These are phyloP conservation scores for Drosophila insularis DNA, from an alignment of 1,140 invertebrate genomes.

Conservation along the genomic window DNA sequence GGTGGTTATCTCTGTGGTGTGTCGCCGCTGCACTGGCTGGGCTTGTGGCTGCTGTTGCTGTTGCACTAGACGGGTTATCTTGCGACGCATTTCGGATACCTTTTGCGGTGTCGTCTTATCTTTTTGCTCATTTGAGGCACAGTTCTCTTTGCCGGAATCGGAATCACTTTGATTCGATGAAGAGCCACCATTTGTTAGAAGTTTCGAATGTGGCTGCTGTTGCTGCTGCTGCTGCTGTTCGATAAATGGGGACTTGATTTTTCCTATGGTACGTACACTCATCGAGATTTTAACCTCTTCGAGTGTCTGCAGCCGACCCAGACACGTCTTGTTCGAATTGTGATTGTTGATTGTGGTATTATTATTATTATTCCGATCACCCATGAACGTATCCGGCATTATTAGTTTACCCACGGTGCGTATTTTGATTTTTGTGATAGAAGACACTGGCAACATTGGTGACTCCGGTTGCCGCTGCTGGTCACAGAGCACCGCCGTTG, in stretches of 20 bases:
- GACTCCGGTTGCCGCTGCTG: background rate
- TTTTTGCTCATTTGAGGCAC: conserved; percentile 57
- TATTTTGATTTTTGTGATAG: conserved; percentile 41
- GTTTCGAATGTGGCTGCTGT: conserved; percentile 19
- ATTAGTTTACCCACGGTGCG: conserved; percentile 71
- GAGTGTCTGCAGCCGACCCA: conserved; percentile 45
- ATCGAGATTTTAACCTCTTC: conserved; percentile 47
- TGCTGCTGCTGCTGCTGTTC: conserved; percentile 60
- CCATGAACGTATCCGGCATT: conserved; percentile 64
- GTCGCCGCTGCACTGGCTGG: conserved; percentile 45
- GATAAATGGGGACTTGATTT: conserved; percentile 77
- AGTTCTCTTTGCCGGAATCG: conserved; percentile 78
- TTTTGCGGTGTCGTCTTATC: conserved; percentile 24
- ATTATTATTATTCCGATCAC: conserved; percentile 57
- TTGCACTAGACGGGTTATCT: conserved; percentile 57
- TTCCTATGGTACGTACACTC: conserved; percentile 63
- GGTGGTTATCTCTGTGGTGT: conserved; percentile 44
- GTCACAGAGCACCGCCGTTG: conserved; percentile 1
- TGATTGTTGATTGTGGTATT: conserved; percentile 12
- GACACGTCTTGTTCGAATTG: conserved; percentile 19
- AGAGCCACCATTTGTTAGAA: conserved; percentile 7
- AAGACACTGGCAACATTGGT: conserved; percentile 8
- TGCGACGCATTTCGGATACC: conserved; percentile 60
- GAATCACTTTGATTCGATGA: conserved; percentile 51
- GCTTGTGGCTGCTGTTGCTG: conserved; percentile 8